Conservation (phyloP, 2,113 vertebrate genomes). For the Chaetodon trifascialis region DNA sequence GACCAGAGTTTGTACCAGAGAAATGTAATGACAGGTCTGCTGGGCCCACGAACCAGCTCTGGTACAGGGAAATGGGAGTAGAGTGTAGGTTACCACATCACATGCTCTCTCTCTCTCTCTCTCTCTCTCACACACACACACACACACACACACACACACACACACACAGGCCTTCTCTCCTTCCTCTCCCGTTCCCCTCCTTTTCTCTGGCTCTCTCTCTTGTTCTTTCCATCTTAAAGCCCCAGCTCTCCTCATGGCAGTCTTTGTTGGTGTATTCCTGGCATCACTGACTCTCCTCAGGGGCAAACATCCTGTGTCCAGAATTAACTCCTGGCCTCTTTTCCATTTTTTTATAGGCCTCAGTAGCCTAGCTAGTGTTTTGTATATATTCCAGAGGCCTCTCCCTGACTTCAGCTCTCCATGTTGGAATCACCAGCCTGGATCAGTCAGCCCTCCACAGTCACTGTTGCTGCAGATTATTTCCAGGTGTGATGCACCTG, state of each 20-base stretch:
- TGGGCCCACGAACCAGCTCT: background rate
- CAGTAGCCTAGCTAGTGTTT: constrained; percentile 8
- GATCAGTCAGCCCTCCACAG: constrained; percentile 5
- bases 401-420: background rate
- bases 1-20: constrained; percentile 41
- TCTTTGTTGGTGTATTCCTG: constrained; percentile 52
- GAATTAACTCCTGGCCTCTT: constrained; percentile 47
- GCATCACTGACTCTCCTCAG: constrained; percentile 52
- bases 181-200: background rate
- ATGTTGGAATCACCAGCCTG: background rate
- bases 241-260: constrained; percentile 15
- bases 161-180: background rate
- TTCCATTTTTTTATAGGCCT: constrained; percentile 46
- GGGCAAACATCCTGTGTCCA: constrained; percentile 53
- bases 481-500: constrained; percentile 50
- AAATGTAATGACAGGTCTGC: constrained; percentile 64
- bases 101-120: background rate
- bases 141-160: background rate
- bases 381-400: constrained; percentile 15
- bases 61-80: background rate
- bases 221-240: constrained; percentile 59
- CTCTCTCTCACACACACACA: constrained; percentile 13
- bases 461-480: background rate
- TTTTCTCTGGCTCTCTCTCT: constrained; percentile 21
- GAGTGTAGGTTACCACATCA: constrained; percentile 11